Evolutionary conservation across 2,888 invertebrate genomes (phyloP).

Genomic region (Ectobius pallidus): DNA sequence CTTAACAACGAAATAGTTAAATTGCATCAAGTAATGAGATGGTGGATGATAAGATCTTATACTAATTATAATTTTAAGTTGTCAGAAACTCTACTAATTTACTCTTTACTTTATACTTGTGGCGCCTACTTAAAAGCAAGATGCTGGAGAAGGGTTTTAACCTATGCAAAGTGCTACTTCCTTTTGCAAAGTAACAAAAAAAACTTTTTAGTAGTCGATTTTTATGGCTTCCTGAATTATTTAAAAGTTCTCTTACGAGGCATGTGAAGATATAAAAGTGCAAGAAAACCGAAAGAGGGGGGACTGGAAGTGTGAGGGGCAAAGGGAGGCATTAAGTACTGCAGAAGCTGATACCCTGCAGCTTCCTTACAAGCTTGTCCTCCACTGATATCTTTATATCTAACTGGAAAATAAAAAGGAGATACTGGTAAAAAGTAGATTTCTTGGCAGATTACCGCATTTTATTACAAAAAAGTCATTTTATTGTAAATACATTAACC

Average conservation of each 20-base stretch:
- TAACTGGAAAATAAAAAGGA: background rate
- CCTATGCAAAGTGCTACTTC: constrained; percentile 34
- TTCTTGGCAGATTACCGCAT: too few relatives aligned
- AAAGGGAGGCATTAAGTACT: background rate
- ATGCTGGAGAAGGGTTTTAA: background rate
- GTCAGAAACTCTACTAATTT: background rate
- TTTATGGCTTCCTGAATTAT: constrained; percentile 41
- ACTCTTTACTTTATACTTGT: background rate
- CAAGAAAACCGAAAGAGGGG: background rate
- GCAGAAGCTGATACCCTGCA: background rate
- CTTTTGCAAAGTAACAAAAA: constrained; percentile 13
- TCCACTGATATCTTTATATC: background rate
- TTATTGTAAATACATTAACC: too few relatives aligned
- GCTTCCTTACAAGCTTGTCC: background rate
- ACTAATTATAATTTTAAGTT: too few relatives aligned
- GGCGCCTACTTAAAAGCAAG: constrained; percentile 11
- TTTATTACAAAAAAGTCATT: too few relatives aligned
- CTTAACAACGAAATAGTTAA: too few relatives aligned
- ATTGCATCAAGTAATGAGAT: too few relatives aligned
- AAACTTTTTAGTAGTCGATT: constrained; percentile 40
- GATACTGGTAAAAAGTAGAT: background rate
- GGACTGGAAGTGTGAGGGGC: background rate
- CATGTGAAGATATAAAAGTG: constrained; percentile 36
- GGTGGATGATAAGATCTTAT: too few relatives aligned
- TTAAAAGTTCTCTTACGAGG: constrained; percentile 33